Base-by-base conservation (phyloP, 2,888 invertebrate species). In the Dione vanillae region DNA sequence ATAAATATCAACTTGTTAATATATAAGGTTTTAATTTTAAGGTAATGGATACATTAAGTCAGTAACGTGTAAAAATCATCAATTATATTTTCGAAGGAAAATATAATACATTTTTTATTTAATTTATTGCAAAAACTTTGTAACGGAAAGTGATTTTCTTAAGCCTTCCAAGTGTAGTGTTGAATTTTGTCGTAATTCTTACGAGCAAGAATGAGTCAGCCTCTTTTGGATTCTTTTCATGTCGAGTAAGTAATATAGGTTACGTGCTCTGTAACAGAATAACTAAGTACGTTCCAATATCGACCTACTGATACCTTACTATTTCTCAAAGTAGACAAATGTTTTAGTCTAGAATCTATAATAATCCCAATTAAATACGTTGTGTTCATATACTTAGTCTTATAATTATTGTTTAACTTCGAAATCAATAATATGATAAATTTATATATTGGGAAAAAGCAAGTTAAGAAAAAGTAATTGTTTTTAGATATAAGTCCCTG, bases 151-250 rank as follows among this genome's bases (percentile, higher is more conserved):
- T 61, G 61, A 45, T 61, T 45, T 61, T 45, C 27, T 43, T 27
- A 61, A 61, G 27, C 27, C 19, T 47, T 19, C n/a, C 40, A 64
- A 19, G 47, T 49, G 9, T 49, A 47, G 49, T 51, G 37, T 49
- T 64, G 49, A 37, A 51, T 49, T 66, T 70, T 43, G 45, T 59
- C 59, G 43, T 70, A 59, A 68, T 68, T 69, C 40, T 61, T 37
- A 19, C n/a, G 45, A 43, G 70, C 45, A 61, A 66, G 65, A 70
- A 70, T 70, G 70, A 65, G 51, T 70, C 70, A 59, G 70, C 70
- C 59, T 52, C 59, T 70, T 70, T 70, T 66, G 59, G 49, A 70
- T 70, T 70, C 70, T 70, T 66, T 66, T 66, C 70, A 52, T 43
- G 70, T 40, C 65, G 59, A 61, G 61, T 58, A 51, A 61, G 59